Evolutionary conservation across 2,113 vertebrate genomes (phyloP).

Genomic region (Indri indri): DNA sequence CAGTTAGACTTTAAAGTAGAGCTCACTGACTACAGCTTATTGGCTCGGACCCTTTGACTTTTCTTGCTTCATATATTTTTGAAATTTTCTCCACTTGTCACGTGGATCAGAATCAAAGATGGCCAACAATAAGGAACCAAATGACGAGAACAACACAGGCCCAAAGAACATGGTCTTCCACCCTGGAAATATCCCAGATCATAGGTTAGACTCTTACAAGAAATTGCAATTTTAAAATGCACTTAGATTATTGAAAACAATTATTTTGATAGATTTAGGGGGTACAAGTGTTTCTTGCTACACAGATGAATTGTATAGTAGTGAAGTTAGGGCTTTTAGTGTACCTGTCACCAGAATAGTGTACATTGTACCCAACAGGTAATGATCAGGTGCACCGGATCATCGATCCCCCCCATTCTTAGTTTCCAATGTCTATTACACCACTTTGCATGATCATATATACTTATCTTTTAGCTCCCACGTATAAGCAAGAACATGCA

Average conservation of each 20-base stretch:
- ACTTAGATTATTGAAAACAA: not conserved
- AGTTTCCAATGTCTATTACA: no score
- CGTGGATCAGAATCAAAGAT: not conserved
- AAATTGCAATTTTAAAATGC: not conserved
- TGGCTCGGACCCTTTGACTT: not conserved
- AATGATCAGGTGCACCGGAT: no score
- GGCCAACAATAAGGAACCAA: not conserved
- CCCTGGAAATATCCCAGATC: not conserved
- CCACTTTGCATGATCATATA: no score
- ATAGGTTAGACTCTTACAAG: not conserved
- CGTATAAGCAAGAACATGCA: no score
- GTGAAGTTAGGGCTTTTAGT: no score
- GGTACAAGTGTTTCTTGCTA: no score
- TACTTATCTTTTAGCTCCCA: no score
- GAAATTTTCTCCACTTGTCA: not conserved
- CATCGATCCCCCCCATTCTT: no score
- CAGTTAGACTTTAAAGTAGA: not conserved
- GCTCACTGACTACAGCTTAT: not conserved
- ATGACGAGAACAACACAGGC: not conserved
- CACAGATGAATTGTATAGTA: no score
- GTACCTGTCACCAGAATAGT: no score
- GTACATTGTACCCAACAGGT: no score
- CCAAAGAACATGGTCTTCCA: not conserved
- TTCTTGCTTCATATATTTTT: not conserved
- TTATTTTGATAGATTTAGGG: no score